Evolutionary conservation across 2,113 vertebrate species (phyloP).

Genomic region (Danionella cerebrum): DNA sequence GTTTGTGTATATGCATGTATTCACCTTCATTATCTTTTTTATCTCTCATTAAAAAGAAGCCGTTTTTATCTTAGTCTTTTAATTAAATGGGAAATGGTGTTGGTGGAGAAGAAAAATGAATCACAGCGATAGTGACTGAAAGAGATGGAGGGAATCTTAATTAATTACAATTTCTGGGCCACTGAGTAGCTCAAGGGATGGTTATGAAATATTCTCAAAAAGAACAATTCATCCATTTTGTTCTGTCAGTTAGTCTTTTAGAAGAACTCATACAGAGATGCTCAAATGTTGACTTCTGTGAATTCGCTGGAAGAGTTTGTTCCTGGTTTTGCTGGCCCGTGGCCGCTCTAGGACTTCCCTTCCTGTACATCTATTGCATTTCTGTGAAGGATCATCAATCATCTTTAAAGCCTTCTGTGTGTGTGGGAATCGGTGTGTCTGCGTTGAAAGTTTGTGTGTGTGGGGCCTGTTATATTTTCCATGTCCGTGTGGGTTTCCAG

Average conservation of each 20-base stretch:
- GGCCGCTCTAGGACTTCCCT: background rate
- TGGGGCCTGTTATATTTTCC: background rate
- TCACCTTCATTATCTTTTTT: background rate
- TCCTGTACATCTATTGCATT: slow-evolving; percentile 8
- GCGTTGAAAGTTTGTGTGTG: background rate
- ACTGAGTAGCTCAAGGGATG: slow-evolving; percentile 50
- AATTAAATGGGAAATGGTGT: slow-evolving; percentile 12
- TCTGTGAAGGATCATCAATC: slow-evolving; percentile 48
- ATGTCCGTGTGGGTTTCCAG: background rate
- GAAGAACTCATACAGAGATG: slow-evolving; percentile 27
- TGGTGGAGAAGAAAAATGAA: background rate
- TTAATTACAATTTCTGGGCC: slow-evolving; percentile 69
- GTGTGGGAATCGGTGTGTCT: background rate
- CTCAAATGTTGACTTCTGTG: background rate
- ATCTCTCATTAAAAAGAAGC: background rate
- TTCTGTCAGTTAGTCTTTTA: slow-evolving; percentile 50
- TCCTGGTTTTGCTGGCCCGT: background rate
- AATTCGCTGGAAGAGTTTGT: background rate
- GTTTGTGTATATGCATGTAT: background rate
- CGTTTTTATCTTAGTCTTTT: slow-evolving; percentile 13
- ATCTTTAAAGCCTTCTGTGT: slow-evolving; percentile 23
- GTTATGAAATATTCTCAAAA: slow-evolving; percentile 48
- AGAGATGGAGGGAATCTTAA: slow-evolving; percentile 65
- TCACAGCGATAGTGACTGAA: slow-evolving; percentile 44
- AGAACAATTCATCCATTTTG: slow-evolving; percentile 44